Conservation (phyloP, 2,113 vertebrate species). For the Tichodroma muraria region DNA sequence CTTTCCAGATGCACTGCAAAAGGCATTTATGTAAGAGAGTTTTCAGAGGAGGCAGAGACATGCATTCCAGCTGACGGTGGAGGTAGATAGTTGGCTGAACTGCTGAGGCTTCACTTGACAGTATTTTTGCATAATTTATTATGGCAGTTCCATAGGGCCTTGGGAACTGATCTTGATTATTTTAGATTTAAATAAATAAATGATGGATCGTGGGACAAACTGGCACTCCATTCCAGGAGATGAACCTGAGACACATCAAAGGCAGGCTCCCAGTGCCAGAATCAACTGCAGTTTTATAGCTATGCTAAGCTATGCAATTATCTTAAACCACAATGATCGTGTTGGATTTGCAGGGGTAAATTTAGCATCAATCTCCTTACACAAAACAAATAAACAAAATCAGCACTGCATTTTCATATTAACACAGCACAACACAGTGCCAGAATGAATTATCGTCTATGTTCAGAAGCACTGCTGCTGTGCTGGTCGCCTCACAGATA, state of each 20-base stretch:
- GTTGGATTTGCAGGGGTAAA: neutral
- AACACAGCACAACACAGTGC: neutral
- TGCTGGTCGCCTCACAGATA: neutral
- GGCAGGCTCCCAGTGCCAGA: neutral
- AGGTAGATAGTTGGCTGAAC: neutral
- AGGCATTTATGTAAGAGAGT: neutral
- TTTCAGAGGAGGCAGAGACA: neutral
- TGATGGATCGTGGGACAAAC: neutral
- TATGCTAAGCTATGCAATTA: neutral
- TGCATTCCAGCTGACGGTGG: neutral
- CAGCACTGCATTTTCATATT: neutral
- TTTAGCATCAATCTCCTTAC: neutral
- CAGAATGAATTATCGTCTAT: neutral
- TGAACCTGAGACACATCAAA: slow-evolving; percentile 13
- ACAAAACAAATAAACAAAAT: neutral
- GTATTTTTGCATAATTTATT: slow-evolving; percentile 5
- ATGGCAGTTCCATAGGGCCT: neutral
- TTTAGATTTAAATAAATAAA: slow-evolving; percentile 34
- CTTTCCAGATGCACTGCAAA: neutral
- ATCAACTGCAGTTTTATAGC: neutral
- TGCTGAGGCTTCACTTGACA: neutral
- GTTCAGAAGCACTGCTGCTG: neutral
- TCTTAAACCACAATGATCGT: neutral
- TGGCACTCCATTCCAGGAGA: neutral
- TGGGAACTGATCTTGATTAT: neutral